Evolutionary conservation across 1,140 invertebrate genomes (phyloP).

Genomic region (Glomeris maerens): DNA sequence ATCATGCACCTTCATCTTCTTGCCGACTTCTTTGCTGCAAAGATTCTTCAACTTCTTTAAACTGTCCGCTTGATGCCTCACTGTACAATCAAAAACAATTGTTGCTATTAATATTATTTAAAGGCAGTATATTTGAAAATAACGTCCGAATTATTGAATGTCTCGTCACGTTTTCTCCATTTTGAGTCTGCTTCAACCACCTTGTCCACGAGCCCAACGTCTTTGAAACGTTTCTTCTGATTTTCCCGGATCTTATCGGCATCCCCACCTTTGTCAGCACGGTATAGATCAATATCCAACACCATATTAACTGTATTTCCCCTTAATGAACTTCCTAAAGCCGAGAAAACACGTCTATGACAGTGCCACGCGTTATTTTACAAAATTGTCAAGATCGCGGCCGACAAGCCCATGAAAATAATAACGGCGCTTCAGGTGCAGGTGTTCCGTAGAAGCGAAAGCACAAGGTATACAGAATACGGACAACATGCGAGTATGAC

Average conservation of each 20-base stretch:
- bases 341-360: not conserved
- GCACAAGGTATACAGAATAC: no score
- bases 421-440: no score
- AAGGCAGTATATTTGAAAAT: not conserved
- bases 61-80: conserved; percentile 69
- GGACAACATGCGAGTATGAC: no score
- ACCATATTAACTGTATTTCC: no score
- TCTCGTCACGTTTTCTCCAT: conserved; percentile 62
- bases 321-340: not conserved
- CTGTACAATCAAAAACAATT: not conserved
- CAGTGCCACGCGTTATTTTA: conserved; percentile 3
- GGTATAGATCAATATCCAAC: conserved; percentile 92
- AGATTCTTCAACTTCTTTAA: conserved; percentile 92
- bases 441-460: no score
- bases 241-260: conserved; percentile 81
- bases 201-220: conserved; percentile 76
- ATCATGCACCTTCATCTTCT: conserved; percentile 94
- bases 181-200: conserved; percentile 74
- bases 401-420: no score
- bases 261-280: conserved; percentile 86
- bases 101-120: not conserved
- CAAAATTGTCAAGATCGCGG: no score
- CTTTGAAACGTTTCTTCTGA: conserved; percentile 84
- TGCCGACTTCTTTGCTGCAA: conserved; percentile 91
- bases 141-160: not conserved